Evolutionary conservation across 2,797 vertebrate genomes (phyloP).

Genomic region (Coendou prehensilis): DNA sequence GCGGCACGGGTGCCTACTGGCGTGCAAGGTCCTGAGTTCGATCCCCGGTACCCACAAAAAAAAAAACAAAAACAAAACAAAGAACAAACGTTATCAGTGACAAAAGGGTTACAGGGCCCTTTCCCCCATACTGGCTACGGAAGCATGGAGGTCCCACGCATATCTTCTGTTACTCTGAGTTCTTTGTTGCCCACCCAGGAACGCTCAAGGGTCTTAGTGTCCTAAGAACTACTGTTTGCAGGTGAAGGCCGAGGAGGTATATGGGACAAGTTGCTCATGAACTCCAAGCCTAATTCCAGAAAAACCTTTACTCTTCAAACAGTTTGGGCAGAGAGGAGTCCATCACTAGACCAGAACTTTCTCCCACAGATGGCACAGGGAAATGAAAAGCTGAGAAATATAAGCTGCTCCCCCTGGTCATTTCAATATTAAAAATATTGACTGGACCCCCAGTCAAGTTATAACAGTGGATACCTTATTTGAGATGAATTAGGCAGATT

Average conservation of each 20-base stretch:
- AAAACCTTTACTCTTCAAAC: background rate
- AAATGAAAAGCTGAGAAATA: background rate
- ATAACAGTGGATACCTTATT: background rate
- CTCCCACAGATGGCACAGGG: background rate
- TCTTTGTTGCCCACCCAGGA: background rate
- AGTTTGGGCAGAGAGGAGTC: background rate
- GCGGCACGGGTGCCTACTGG: too few species aligned
- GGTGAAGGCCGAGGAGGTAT: background rate
- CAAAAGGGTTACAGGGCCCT: background rate
- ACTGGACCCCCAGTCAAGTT: background rate
- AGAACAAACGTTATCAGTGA: background rate
- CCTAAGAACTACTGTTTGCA: background rate
- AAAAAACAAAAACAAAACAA: too few species aligned
- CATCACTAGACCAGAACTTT: background rate
- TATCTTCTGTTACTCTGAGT: background rate
- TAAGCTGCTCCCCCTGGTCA: background rate
- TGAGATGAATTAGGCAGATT: background rate
- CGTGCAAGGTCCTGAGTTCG: too few species aligned
- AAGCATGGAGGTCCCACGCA: background rate
- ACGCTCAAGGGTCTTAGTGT: background rate
- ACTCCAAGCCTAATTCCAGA: background rate
- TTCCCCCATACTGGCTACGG: background rate
- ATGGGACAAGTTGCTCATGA: background rate
- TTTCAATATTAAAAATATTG: background rate
- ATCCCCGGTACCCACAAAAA: too few species aligned